Conservation (phyloP, 1,140 invertebrate genomes). For the Proctacanthus coquilletti region DNA sequence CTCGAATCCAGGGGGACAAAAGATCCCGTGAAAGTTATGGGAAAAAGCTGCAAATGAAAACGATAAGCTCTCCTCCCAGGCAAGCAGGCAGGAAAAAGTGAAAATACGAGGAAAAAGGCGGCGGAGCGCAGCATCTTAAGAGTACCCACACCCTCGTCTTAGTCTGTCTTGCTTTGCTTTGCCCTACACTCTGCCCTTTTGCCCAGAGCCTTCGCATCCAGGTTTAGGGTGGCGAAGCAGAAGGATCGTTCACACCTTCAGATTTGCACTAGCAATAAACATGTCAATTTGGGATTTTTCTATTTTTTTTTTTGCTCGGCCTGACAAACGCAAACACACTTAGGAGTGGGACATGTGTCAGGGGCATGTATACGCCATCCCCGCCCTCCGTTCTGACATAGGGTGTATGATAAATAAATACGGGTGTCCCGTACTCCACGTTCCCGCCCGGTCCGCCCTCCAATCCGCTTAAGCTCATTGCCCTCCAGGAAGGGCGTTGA, state of each 20-base stretch:
- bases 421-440: too few relatives aligned
- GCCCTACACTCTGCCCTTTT: too few relatives aligned
- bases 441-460: too few relatives aligned
- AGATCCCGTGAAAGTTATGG: background rate
- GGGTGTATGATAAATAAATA: background rate
- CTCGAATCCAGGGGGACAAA: background rate
- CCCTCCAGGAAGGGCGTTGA: too few relatives aligned
- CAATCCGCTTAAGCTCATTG: too few relatives aligned
- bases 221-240: background rate
- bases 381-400: too few relatives aligned
- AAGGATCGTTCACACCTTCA: background rate
- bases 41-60: background rate
- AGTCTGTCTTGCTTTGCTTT: too few relatives aligned
- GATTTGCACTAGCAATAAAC: background rate
- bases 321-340: background rate
- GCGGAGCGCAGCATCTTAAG: too few relatives aligned
- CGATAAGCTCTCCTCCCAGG: background rate
- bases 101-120: too few relatives aligned
- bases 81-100: background rate
- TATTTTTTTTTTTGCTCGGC: background rate
- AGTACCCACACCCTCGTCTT: too few relatives aligned
- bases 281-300: slow-evolving; percentile 1
- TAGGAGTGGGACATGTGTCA: background rate
- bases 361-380: background rate
- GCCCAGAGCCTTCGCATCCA: too few relatives aligned